Conservation (phyloP, 2,113 vertebrate genomes). For the Halcyon malimbica region DNA sequence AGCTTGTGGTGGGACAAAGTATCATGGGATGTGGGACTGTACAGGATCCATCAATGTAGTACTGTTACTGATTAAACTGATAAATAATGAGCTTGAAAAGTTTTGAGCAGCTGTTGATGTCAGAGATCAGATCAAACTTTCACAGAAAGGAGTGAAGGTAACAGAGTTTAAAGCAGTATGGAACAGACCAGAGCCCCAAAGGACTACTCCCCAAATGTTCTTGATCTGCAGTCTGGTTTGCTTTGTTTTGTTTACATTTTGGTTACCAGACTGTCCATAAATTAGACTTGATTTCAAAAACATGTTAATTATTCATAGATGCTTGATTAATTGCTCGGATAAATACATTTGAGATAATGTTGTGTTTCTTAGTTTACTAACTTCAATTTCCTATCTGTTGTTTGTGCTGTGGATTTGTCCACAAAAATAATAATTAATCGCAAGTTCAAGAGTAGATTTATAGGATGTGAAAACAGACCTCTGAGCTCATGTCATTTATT, state of each 20-base stretch:
- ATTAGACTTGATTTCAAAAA: neutral
- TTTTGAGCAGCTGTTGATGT: slow-evolving; percentile 22
- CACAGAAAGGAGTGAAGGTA: neutral
- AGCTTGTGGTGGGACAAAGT: neutral
- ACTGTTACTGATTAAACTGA: neutral
- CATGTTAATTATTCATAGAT: neutral
- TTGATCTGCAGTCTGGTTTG: neutral
- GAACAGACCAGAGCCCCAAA: neutral
- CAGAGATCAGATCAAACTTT: neutral
- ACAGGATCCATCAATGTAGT: neutral
- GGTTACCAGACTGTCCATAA: neutral
- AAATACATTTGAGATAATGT: neutral
- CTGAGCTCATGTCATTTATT: neutral
- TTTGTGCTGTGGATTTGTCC: neutral
- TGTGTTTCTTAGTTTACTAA: neutral
- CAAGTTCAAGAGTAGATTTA: neutral
- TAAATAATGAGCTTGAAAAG: slow-evolving; percentile 6
- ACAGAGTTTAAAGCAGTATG: neutral
- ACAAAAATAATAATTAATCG: neutral
- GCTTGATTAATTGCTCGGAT: neutral
- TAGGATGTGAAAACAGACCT: neutral
- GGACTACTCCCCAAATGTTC: neutral
- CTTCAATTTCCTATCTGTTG: neutral
- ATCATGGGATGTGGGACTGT: neutral
- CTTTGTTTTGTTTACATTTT: neutral